Evolutionary conservation across 1,140 invertebrate species (phyloP), one percentile per base, ranked within the genome.

Genomic region (Atta texana): DNA sequence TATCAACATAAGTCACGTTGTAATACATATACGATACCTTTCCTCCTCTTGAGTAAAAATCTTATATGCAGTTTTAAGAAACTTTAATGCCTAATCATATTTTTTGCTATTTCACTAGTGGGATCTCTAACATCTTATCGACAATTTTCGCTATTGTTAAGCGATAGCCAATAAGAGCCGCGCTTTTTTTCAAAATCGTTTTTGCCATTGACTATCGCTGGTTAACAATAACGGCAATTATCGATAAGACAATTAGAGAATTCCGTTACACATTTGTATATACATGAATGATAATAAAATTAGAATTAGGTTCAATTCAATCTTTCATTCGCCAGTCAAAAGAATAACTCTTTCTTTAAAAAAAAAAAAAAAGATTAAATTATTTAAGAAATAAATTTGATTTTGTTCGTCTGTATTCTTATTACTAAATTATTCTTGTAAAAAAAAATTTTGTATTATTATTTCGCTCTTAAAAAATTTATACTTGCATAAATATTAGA

Each of bases 61-160:
- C 44, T 49, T 74, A 24, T 63, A 74, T 16, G 34, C 34, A 72
- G 24, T n/a, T 74, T 75, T 84, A 84, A 49, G 31, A 24, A 84
- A 61, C 7, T 80, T 28, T 74, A 84, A 66, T 12, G 53, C 55
- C 69, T 84, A 84, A 74, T 74, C 39, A 75, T 81, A 81, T 59
- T 24, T 14, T 51, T 51, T 61, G n/a, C n/a, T 80, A 68, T 24
- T 21, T 8, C 14, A 44, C 10, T 44, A 8, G 8, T 39, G 8
- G 8, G 2, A 44, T 44, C 7, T 10, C 6, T 34, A 34, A 34
- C 0, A 5, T 44, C 39, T 44, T 10, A 44, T 10, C 39, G 39
- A 44, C 1, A 10, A 44, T 44, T 44, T 44, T 44, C 10, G 8
- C 10, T 12, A 44, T 12, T 10, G 8, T 44, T 44, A 44, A 44